Evolutionary conservation across 2,113 vertebrate species (phyloP).

Genomic region (Cnemophilus loriae): DNA sequence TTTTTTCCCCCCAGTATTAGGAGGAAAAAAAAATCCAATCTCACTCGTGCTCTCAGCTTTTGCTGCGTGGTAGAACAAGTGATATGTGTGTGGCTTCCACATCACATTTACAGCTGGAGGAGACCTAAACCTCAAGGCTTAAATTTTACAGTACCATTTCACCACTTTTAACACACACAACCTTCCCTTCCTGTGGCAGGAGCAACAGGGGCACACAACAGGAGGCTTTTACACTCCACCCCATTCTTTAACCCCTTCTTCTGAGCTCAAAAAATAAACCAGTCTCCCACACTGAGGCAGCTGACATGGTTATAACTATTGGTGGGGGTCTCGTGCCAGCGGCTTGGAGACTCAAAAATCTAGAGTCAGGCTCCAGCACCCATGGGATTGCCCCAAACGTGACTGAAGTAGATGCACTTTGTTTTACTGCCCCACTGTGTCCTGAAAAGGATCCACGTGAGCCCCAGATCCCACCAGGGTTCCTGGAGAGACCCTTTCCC

Average conservation of each 20-base stretch:
- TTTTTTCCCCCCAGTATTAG: neutral
- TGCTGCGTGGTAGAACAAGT: neutral
- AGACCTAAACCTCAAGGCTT: neutral
- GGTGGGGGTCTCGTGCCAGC: neutral
- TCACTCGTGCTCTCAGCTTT: neutral
- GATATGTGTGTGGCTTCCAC: neutral
- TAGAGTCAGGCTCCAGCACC: neutral
- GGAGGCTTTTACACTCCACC: neutral
- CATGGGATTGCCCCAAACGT: neutral
- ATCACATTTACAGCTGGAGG: neutral
- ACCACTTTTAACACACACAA: neutral
- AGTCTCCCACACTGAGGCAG: neutral
- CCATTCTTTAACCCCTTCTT: neutral
- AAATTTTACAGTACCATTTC: neutral
- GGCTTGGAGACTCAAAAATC: neutral
- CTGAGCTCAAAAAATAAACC: neutral
- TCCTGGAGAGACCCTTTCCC: neutral
- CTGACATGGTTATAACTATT: too few relatives aligned
- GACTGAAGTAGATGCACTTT: neutral
- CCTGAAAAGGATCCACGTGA: neutral
- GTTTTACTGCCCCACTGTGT: neutral
- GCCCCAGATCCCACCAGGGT: neutral
- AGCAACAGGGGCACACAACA: neutral
- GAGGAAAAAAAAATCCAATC: neutral
- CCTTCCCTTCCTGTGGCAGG: neutral